Evolutionary conservation across 2,113 vertebrate species (phyloP), one percentile per base, ranked within the genome.

Genomic region (Scomber scombrus): DNA sequence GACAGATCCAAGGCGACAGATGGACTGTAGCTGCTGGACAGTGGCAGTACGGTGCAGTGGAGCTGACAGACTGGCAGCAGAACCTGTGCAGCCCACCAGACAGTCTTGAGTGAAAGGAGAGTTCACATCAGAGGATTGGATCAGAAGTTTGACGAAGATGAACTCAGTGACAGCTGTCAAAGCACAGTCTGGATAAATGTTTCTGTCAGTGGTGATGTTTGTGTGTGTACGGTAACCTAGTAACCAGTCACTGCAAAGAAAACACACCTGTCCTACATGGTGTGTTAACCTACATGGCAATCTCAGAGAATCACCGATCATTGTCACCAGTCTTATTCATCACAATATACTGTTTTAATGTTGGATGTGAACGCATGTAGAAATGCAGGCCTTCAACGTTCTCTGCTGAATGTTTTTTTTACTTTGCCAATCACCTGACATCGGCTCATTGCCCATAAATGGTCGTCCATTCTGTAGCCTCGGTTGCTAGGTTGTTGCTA

Each of bases 1-100:
- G 50, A 82, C 71, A 79, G 81, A 90, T 78, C 67, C 51, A 73
- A 63, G 64, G 62, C 73, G 77, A 81, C 82, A 84, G 74, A 81
- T 78, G 76, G 62, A 75, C 72, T 62, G 52, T 58, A 69, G 69
- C 70, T 82, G 82, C 67, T 83, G 82, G 77, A 75, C 81, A 55
- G 3, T 66, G 50, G 65, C 31, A 71, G 51, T 50, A 47, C 31
- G 67, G n/a, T 72, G 50, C 61, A 81, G 57, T 61, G 26, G 50
- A 77, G 55, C 61, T 78, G 66, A 68, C 58, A 65, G 61, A 46
- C 52, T 64, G 47, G 50, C 51, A 55, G 73, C 47, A 56, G 62
- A 70, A 11, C 50, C 60, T 10, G n/a, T 55, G 1, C 26, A 72
- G 65, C 47, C 29, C 63, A 62, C 13, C 19, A 29, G 23, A 46